Base-by-base conservation (phyloP, 1,140 invertebrate species). In the Tribolium castaneum region DNA sequence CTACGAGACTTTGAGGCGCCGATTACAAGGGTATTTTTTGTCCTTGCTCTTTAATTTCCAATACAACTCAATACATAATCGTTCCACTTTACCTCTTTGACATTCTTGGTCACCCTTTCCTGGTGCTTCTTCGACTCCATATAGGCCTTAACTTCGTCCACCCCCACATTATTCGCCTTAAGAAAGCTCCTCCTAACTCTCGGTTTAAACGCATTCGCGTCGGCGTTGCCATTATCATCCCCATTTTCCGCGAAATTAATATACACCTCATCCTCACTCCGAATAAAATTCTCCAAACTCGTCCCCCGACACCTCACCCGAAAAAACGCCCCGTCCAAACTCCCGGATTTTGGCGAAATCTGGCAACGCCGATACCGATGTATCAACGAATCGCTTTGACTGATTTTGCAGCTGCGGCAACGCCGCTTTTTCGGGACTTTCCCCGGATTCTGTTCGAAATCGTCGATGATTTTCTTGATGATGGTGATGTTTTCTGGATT, bases 381-480 rank as follows among this genome's bases (percentile, higher is more conserved):
- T 12, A 82, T 80, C 7, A 80, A 56, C 1, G 56, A 74, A 45
- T 82, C 81, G 74, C 79, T 80, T 5, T 19, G 74, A 51, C 81
- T 82, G 14, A 81, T 80, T 14, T 78, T 73, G 52, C 76, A 76
- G 56, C 77, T 79, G 39, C 76, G 73, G 14, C 50, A 13, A 10
- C 71, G 50, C 13, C 34, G 22, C 25, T 50, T 14, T 10, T 25
- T 9, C 52, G 25, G 19, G 50, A 19, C 75, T 73, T 71, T 77
- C 82, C 7, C 80, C 81, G 10, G 71, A 71, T 16, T 78, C 13
- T 80, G 66, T 39, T 84, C 82, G 70, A 85, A 84, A 54, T 85
- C 84, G 16, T 83, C 82, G 54, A 85, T 85, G 10, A 85, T 83
- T 51, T 80, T 82, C 56, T 82, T 81, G 25, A 85, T 84, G 71